phyloP scores from a whole-genome alignment of 2,888 invertebrate species.

The Unio pictorum region DNA sequence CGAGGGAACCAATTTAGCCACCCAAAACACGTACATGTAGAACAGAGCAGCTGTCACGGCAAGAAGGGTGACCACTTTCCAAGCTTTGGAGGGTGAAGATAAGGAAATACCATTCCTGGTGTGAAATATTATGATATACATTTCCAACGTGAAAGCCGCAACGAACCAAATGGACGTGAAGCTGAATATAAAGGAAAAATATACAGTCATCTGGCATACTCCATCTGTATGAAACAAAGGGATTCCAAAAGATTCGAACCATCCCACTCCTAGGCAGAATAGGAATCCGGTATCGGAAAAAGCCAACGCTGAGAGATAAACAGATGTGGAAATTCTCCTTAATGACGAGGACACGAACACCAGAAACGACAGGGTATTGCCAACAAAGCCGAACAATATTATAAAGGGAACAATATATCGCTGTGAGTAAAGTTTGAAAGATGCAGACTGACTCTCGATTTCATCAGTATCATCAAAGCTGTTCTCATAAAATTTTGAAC shows the following conservation, averaged over 20 bases:
- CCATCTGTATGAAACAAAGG: slow-evolving; percentile 42
- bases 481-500: too few species aligned
- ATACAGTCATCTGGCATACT: slow-evolving; percentile 52
- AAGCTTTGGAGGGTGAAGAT: slow-evolving; percentile 33
- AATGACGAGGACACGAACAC: slow-evolving; percentile 49
- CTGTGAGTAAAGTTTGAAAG: slow-evolving; percentile 4
- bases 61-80: slow-evolving; percentile 31
- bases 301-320: slow-evolving; percentile 49
- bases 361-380: slow-evolving; percentile 47
- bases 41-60: slow-evolving; percentile 30
- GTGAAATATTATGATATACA: slow-evolving; percentile 51
- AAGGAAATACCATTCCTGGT: slow-evolving; percentile 32
- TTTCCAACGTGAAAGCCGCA: slow-evolving; percentile 52
- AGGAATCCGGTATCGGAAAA: slow-evolving; percentile 53
- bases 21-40: slow-evolving; percentile 48
- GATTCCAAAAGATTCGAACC: slow-evolving; percentile 47
- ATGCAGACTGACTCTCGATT: too few species aligned
- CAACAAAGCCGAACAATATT: slow-evolving; percentile 46
- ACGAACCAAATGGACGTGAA: slow-evolving; percentile 59
- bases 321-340: slow-evolving; percentile 46
- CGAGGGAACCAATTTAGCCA: slow-evolving; percentile 29
- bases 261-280: slow-evolving; percentile 43
- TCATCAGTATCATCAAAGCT: too few species aligned
- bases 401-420: slow-evolving; percentile 49
- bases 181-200: slow-evolving; percentile 50